phyloP scores from a whole-genome alignment of 2,797 vertebrate species.

The Cirrhinus mrigala region DNA sequence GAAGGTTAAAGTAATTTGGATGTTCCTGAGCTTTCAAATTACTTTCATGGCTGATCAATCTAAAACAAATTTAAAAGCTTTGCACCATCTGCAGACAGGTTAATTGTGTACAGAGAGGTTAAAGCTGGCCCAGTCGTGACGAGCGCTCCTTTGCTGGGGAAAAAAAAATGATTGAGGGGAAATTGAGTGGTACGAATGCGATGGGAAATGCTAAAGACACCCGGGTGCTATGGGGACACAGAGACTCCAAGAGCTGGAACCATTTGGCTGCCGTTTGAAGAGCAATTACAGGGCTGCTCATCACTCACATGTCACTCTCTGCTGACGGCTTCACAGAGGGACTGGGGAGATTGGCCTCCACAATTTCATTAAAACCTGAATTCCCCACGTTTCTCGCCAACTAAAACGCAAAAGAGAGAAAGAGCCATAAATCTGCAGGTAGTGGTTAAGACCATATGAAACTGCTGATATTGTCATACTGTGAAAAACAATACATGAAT shows the following conservation, averaged over 20 bases:
- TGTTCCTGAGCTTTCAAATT: neutral
- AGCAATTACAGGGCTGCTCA: slow-evolving; percentile 26
- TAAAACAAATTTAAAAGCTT: neutral
- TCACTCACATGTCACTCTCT: slow-evolving; percentile 83
- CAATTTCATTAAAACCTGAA: slow-evolving; percentile 83
- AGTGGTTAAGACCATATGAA: neutral
- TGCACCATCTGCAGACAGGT: neutral
- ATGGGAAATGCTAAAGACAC: slow-evolving; percentile 1
- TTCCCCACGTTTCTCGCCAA: slow-evolving; percentile 84
- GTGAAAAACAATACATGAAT: neutral
- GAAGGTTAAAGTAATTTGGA: slow-evolving; percentile 16
- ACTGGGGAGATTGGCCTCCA: slow-evolving; percentile 82
- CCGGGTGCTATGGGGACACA: neutral
- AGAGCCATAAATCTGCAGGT: neutral
- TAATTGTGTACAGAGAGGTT: slow-evolving; percentile 23
- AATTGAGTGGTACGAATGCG: slow-evolving; percentile 9
- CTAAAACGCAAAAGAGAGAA: slow-evolving; percentile 57
- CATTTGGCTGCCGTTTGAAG: slow-evolving; percentile 21
- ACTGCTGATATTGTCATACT: slow-evolving; percentile 7
- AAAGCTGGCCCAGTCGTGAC: neutral
- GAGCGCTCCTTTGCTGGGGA: neutral
- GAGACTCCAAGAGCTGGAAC: neutral
- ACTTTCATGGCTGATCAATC: slow-evolving; percentile 9
- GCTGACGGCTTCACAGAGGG: slow-evolving; percentile 80
- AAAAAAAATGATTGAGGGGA: neutral